Percentiles rank a stretch among this genome's conserved stretches.
Evolutionary conservation across 2,888 invertebrate genomes (phyloP).

Genomic region (Zaprionus obscuricornis): DNA sequence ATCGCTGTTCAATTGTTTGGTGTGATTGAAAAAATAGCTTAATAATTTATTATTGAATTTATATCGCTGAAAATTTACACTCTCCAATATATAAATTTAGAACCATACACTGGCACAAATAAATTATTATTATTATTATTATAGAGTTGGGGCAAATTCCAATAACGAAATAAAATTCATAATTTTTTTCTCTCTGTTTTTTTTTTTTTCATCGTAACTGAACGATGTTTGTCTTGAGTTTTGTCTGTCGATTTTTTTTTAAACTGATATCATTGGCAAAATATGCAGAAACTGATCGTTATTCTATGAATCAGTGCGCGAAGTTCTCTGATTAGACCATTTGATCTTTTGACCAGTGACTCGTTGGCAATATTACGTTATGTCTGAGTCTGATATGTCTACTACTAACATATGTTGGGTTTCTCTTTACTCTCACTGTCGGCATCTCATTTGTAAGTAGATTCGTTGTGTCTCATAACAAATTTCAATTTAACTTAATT

Average conservation of each 20-base stretch:
- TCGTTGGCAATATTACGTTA: slow-evolving; percentile 43
- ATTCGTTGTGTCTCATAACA: no score
- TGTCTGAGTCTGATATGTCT: no score
- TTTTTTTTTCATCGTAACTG: no score
- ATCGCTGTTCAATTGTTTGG: slow-evolving; percentile 76
- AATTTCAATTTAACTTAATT: slow-evolving; percentile 70
- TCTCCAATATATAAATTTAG: no score
- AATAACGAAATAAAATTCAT: no score
- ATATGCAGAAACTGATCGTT: slow-evolving; percentile 47
- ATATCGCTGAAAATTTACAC: slow-evolving; percentile 43
- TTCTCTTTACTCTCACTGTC: no score
- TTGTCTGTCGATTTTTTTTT: neutral
- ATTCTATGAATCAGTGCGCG: slow-evolving; percentile 67
- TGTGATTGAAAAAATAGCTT: slow-evolving; percentile 79
- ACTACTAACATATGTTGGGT: no score
- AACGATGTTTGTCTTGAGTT: no score
- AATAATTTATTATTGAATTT: slow-evolving; percentile 75
- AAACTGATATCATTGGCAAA: slow-evolving; percentile 63
- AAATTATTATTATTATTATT: no score
- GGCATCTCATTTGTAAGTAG: neutral
- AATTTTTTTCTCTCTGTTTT: no score
- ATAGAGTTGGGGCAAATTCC: slow-evolving; percentile 15
- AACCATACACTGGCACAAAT: no score
- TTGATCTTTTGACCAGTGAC: slow-evolving; percentile 59
- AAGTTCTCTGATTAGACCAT: slow-evolving; percentile 60